Evolutionary conservation across 2,888 invertebrate species (phyloP).

Genomic region (Uloborus plumipes): DNA sequence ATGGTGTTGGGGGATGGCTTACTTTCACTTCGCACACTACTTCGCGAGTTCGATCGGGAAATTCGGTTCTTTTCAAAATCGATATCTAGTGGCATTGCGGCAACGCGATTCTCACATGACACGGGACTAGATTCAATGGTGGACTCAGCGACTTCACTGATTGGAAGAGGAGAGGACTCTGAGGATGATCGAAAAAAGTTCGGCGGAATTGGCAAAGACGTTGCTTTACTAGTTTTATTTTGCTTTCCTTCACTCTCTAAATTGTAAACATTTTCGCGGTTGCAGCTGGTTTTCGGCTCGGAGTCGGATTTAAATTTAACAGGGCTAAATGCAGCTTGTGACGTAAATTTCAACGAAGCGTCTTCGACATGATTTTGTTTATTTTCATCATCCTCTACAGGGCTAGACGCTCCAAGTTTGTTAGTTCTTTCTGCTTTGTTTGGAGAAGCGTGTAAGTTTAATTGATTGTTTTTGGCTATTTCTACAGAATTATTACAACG

Average conservation of each 20-base stretch:
- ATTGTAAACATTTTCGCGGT: constrained; percentile 49
- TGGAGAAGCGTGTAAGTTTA: background rate
- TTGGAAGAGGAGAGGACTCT: too few relatives aligned
- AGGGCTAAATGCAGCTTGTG: constrained; percentile 22
- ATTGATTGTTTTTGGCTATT: background rate
- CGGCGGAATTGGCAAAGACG: constrained; percentile 44
- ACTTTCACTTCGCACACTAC: constrained; percentile 27
- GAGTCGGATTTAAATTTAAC: constrained; percentile 20
- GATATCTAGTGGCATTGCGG: constrained; percentile 1
- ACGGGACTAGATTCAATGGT: background rate
- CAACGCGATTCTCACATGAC: background rate
- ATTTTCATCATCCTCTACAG: background rate
- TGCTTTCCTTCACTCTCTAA: constrained; percentile 8
- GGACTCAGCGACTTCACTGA: background rate
- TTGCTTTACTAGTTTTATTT: constrained; percentile 28
- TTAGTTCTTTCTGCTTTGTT: background rate
- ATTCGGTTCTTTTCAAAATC: constrained; percentile 15
- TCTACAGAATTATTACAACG: too few relatives aligned
- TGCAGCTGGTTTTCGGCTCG: constrained; percentile 12
- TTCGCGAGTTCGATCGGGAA: constrained; percentile 41
- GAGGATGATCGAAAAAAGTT: background rate
- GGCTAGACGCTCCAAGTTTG: background rate
- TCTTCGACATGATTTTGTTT: constrained; percentile 9
- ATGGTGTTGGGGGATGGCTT: constrained; percentile 3
- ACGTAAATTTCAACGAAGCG: constrained; percentile 23